Base-by-base conservation (phyloP, 2,888 invertebrate genomes). In the Apotomis turbidana region DNA sequence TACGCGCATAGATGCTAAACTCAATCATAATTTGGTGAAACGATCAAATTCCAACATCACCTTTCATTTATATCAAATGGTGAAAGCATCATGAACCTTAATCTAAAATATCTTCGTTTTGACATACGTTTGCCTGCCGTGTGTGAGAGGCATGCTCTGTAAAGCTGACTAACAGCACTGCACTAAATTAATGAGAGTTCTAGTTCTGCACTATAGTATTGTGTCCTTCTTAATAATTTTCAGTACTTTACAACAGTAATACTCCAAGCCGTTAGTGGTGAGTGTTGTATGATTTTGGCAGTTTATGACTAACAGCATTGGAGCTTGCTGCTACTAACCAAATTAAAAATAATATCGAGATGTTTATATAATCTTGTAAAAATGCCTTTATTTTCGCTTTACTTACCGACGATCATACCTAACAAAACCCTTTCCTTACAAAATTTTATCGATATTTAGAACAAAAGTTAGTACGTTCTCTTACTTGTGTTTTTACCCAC, bases 91-190 rank as follows among this genome's bases (percentile, higher is more conserved):
- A 76, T n/a, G 68, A 57, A 69, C 67, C 15, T 79, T 77, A 79
- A 84, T 87, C 86, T 85, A 85, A 87, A 86, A 91, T 91, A 90
- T 90, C 89, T 90, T 91, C 90, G 91, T 91, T 88, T 90, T 87
- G 87, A 89, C 89, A 89, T 89, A 49, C 49, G 49, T 85, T 81
- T 78, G 85, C 85, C 87, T 88, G 87, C 82, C 86, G 89, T 89
- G 90, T 91, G 87, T 88, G 82, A 78, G 80, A 88, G 87, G 93
- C 93, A 93, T 92, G 93, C 86, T 86, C 77, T 85, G 81, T 87
- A 85, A 78, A 84, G 90, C 92, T 88, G 90, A 93, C 91, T 93
- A 93, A 93, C 91, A 89, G 89, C 93, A 93, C 91, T 81, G 92
- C 93, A 92, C 91, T 82, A 76, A 77, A 87, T 82, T 85, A 88